Base-by-base conservation (phyloP, 2,113 vertebrate species). In the Atherinomorus stipes region DNA sequence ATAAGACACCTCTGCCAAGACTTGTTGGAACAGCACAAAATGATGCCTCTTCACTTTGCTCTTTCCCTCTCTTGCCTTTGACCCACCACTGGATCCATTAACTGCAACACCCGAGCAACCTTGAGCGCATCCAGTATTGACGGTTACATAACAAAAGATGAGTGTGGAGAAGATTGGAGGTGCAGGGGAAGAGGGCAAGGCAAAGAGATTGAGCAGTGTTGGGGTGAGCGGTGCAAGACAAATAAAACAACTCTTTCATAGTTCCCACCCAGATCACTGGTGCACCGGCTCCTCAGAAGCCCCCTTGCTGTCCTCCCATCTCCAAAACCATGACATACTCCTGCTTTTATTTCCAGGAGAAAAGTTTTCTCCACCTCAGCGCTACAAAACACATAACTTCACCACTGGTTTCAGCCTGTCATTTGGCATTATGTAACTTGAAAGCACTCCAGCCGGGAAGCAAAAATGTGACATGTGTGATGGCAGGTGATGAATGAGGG, bases 371-470 rank as follows among this genome's bases (percentile, higher is more conserved):
- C 65, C 45, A 75, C 58, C 45, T 75, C 65, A 58, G 42, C 64
- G 56, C 82, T 60, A 80, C 76, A 85, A 81, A 80, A 79, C 62
- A 40, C 79, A 61, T 47, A 83, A 74, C 78, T 80, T 75, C 74
- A 69, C 79, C 67, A 69, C 85, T 76, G 66, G 76, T 81, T 80
- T 54, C 67, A 71, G 59, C 73, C 83, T 85, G 90, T 89, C 80
- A 76, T 88, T 85, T 87, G 26, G 19, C 57, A 88, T 90, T 88
- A 90, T 82, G 73, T 77, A 89, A 87, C 85, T 85, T 62, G 49
- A 83, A 89, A 88, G 73, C 70, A 64, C 78, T 84, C 82, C 15
- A 64, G 85, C 58, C 60, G 54, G 57, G 81, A 49, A 77, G 85
- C 60, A 63, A 85, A 85, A 86, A 76, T 45, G 72, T 62, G 74